Conservation (phyloP, 1,140 invertebrate species). For the Cyclargus thomasi region DNA sequence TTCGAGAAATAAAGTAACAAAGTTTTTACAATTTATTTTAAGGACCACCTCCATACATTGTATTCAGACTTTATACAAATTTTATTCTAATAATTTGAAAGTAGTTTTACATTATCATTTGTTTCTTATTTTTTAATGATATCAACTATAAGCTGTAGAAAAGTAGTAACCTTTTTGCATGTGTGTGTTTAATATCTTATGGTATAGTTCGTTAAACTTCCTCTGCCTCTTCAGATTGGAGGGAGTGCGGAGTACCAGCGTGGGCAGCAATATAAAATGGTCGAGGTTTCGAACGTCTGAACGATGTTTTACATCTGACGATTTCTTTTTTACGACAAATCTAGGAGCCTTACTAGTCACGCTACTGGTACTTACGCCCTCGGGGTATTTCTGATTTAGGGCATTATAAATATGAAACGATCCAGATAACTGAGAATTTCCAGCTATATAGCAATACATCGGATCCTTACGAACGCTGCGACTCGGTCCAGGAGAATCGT, state of each 20-base stretch:
- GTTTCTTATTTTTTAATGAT: neutral
- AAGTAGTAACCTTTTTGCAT: slow-evolving; percentile 35
- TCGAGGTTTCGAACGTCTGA: slow-evolving; percentile 53
- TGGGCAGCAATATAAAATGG: slow-evolving; percentile 61
- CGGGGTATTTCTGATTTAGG: slow-evolving; percentile 16
- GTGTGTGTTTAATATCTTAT: slow-evolving; percentile 54
- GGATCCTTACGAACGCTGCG: slow-evolving; percentile 36
- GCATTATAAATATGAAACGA: slow-evolving; percentile 15
- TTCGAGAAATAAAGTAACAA: neutral
- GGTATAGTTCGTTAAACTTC: slow-evolving; percentile 65
- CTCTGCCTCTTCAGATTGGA: slow-evolving; percentile 66
- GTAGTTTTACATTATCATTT: too few relatives aligned
- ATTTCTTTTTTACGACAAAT: slow-evolving; percentile 53
- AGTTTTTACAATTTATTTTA: too few relatives aligned
- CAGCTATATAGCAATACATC: slow-evolving; percentile 52
- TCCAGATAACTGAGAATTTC: slow-evolving; percentile 32
- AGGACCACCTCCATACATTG: too few relatives aligned
- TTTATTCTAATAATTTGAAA: too few relatives aligned
- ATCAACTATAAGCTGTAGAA: neutral
- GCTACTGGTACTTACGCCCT: slow-evolving; percentile 42
- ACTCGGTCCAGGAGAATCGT: slow-evolving; percentile 52
- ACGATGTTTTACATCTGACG: slow-evolving; percentile 38
- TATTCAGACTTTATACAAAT: too few relatives aligned
- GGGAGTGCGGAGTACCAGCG: slow-evolving; percentile 62
- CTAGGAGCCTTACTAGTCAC: slow-evolving; percentile 40